Conservation (phyloP, 2,797 vertebrate genomes). For the Hippoglossus hippoglossus region DNA sequence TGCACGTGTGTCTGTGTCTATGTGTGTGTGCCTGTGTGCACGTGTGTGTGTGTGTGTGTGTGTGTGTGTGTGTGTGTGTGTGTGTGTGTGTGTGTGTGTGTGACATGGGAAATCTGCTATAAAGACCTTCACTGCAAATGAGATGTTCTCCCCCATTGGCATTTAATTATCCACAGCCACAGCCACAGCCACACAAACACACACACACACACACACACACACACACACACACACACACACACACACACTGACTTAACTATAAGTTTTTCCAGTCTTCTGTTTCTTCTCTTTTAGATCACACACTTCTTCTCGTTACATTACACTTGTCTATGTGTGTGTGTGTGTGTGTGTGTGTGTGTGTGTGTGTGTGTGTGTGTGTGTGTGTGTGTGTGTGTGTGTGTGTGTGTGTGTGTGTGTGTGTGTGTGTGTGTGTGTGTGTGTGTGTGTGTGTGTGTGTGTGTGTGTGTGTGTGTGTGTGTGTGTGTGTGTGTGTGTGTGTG, state of each 20-base stretch:
- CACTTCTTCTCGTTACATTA: no score
- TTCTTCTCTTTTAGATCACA: slow-evolving; percentile 38
- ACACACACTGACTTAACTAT: neutral
- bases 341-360: neutral
- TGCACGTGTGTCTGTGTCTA: no score
- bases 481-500: no score
- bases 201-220: slow-evolving; percentile 23
- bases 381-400: no score
- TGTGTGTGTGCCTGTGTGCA: no score
- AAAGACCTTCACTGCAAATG: slow-evolving; percentile 66
- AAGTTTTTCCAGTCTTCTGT: slow-evolving; percentile 43
- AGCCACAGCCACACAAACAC: no score
- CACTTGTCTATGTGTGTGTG: slow-evolving; percentile 7
- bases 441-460: neutral
- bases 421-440: no score
- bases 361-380: no score
- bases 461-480: neutral
- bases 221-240: slow-evolving; percentile 15
- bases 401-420: no score
- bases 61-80: no score
- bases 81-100: slow-evolving; percentile 31
- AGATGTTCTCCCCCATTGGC: slow-evolving; percentile 64
- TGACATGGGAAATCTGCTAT: slow-evolving; percentile 65
- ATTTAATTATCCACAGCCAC: slow-evolving; percentile 58
- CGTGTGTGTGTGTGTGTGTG: no score